Conservation (phyloP, 2,888 invertebrate species). For the Thelaira solivaga region DNA sequence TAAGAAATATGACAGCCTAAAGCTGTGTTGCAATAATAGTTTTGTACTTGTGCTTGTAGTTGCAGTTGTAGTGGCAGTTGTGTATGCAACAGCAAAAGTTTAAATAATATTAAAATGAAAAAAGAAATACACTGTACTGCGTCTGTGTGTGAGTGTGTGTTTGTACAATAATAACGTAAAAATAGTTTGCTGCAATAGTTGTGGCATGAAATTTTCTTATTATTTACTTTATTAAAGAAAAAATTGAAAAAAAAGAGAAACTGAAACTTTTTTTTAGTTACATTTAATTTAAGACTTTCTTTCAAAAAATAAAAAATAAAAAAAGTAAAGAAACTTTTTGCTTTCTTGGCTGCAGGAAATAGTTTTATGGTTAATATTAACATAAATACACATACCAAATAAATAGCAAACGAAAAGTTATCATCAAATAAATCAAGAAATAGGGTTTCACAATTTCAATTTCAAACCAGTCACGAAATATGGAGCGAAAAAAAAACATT, state of each 20-base stretch:
- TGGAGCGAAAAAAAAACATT: no score
- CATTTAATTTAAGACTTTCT: constrained; percentile 47
- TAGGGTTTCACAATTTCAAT: constrained; percentile 3
- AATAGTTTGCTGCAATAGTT: constrained; percentile 52
- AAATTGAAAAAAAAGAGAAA: constrained; percentile 24
- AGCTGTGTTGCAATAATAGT: constrained; percentile 58
- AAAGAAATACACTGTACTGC: no score
- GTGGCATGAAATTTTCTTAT: constrained; percentile 60
- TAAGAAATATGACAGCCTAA: constrained; percentile 59
- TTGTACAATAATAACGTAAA: constrained; percentile 9
- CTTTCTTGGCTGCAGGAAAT: constrained; percentile 18
- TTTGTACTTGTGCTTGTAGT: constrained; percentile 44
- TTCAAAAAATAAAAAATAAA: constrained; percentile 31
- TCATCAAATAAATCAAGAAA: constrained; percentile 1
- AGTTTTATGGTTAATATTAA: constrained; percentile 55
- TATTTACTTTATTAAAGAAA: constrained; percentile 53
- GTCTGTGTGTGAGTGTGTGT: no score
- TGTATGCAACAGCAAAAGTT: constrained; percentile 40
- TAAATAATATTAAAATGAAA: constrained; percentile 13
- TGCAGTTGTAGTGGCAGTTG: constrained; percentile 19
- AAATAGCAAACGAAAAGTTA: constrained; percentile 1
- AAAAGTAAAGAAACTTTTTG: constrained; percentile 36
- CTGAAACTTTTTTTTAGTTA: constrained; percentile 24
- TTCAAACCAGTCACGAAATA: no score
- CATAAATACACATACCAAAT: constrained; percentile 51